Base-by-base conservation (phyloP, 2,113 vertebrate genomes). In the Bufo bufo region DNA sequence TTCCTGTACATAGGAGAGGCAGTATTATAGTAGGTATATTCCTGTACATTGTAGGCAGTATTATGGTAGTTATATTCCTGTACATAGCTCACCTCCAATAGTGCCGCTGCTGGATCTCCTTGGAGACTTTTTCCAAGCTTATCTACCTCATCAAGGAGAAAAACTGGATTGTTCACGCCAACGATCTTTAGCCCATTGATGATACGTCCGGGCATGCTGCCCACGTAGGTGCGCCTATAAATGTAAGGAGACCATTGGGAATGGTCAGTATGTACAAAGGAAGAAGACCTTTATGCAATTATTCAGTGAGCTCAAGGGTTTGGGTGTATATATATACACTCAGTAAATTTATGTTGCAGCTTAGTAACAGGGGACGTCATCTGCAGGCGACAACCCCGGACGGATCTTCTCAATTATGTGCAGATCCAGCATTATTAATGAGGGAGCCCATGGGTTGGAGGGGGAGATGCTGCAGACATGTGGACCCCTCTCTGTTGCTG, bases 121-220 rank as follows among this genome's bases (percentile, higher is more conserved):
- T 99, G 98, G 9, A 99, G 94, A 82, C 98, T 98, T 91, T 97
- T 99, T 0, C 97, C 98, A 63, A 99, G 94, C 90, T 99, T 99
- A 92, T 99, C 98, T 65, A 99, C 97, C 89, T 99, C 98, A 54
- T 99, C 98, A 83, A 99, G 90, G 2, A 99, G 95, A 93, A 99
- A 98, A 8, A 99, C 98, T 0, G 98, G 98, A 89, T 99, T 99
- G 93, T 98, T 98, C 12, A 99, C 97, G 0, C 95, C 97, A 0
- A 97, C 98, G 0, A 95, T 97, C 94, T 98, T 99, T 90, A 99
- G 91, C 0, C 98, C 98, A 3, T 99, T 99, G 92, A 99, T 97
- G 87, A 99, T 99, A 52, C 98, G 96, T 0, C 98, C 98, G 0
- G 98, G 98, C 98, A 99, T 99, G 88, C 98, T 99, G 85, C 98